Conservation (phyloP, 2,888 invertebrate genomes). For the Andrena trimmerana region DNA sequence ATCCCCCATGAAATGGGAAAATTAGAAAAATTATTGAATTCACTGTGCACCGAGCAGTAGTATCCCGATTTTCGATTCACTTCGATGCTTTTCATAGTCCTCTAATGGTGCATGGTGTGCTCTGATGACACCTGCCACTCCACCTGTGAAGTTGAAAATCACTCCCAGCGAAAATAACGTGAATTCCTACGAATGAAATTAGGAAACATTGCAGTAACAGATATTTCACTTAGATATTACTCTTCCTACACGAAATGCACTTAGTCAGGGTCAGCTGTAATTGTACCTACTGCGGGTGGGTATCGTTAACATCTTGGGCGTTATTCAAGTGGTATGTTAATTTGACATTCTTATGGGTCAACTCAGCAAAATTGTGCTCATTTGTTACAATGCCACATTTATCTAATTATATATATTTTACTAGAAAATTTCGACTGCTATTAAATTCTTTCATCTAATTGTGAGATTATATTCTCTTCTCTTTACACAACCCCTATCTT, state of each 20-base stretch:
- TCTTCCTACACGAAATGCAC: not conserved
- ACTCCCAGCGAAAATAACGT: constrained; percentile 67
- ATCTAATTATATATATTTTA: too few relatives aligned
- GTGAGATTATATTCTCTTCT: too few relatives aligned
- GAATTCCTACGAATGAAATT: constrained; percentile 60
- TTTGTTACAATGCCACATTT: not conserved
- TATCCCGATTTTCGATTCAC: constrained; percentile 67
- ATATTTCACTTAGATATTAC: not conserved
- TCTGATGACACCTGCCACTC: constrained; percentile 67
- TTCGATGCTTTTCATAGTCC: constrained; percentile 44
- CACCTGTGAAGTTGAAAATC: constrained; percentile 67
- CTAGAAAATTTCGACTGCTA: too few relatives aligned
- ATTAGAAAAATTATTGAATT: not conserved
- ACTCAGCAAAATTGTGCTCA: not conserved
- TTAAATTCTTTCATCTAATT: too few relatives aligned
- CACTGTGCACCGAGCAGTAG: constrained; percentile 58
- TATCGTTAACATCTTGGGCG: not conserved
- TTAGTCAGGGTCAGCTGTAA: not conserved
- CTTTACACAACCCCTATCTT: too few relatives aligned
- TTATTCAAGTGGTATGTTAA: constrained; percentile 8
- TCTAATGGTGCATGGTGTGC: constrained; percentile 33
- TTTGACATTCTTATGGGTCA: not conserved
- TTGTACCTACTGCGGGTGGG: not conserved
- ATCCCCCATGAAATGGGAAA: not conserved
- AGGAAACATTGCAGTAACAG: not conserved